These are phyloP conservation scores for Eupithecia abbreviata DNA, from an alignment of 2,888 invertebrate genomes.

Conservation along the genomic window DNA sequence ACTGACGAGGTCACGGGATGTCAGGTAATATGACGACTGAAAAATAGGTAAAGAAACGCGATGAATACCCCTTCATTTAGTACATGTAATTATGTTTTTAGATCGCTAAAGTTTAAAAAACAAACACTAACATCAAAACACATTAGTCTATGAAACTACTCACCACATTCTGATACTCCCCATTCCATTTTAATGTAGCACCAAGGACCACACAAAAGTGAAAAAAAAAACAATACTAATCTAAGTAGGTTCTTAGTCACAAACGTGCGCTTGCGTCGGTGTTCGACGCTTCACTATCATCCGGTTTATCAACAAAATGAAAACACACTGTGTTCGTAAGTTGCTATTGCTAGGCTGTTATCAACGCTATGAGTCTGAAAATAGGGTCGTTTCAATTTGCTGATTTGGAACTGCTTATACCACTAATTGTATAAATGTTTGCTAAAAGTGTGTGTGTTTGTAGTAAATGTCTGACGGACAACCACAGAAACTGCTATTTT, in stretches of 20 bases:
- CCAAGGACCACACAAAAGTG: not conserved
- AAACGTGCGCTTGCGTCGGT: slow-evolving; percentile 48
- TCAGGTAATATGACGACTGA: too few relatives aligned
- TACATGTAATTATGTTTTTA: too few relatives aligned
- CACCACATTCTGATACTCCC: slow-evolving; percentile 60
- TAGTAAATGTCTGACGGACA: not conserved
- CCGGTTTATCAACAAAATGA: slow-evolving; percentile 6
- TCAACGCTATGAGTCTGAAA: not conserved
- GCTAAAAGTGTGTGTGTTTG: not conserved
- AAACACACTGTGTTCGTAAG: not conserved
- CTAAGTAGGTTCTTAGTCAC: not conserved
- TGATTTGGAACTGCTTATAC: not conserved
- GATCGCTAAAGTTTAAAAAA: too few relatives aligned
- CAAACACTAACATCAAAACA: too few relatives aligned
- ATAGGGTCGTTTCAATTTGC: not conserved
- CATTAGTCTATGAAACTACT: slow-evolving; percentile 26
- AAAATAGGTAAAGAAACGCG: too few relatives aligned
- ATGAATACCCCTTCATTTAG: too few relatives aligned
- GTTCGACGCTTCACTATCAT: slow-evolving; percentile 35
- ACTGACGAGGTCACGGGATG: too few relatives aligned
- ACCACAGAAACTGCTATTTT: not conserved
- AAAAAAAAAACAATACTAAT: not conserved
- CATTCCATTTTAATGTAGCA: slow-evolving; percentile 57
- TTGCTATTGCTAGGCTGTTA: slow-evolving; percentile 5
- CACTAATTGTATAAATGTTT: not conserved